Percentiles rank a stretch among this genome's conserved stretches.
Evolutionary conservation across 1,140 invertebrate genomes (phyloP).

Genomic region (Fopius arisanus): DNA sequence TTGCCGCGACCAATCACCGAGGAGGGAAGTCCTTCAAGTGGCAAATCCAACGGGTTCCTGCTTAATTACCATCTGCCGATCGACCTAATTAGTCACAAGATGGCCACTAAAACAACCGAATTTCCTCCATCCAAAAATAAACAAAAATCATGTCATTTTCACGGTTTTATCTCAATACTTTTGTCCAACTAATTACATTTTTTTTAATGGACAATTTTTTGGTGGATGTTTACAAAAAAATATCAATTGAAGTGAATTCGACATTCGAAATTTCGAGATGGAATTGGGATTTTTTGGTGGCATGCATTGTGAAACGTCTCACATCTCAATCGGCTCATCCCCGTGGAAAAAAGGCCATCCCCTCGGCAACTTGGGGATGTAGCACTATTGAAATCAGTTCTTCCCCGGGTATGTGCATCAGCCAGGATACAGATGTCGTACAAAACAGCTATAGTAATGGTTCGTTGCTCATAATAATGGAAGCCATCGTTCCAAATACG

Average conservation of each 20-base stretch:
- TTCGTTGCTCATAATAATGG: conserved; percentile 25
- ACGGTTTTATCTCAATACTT: too few relatives aligned
- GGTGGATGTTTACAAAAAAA: too few relatives aligned
- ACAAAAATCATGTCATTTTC: too few relatives aligned
- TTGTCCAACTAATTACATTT: too few relatives aligned
- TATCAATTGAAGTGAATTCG: too few relatives aligned
- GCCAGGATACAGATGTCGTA: conserved; percentile 53
- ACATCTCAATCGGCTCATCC: not conserved
- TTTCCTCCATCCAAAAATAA: too few relatives aligned
- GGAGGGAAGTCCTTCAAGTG: conserved; percentile 54
- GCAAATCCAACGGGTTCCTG: conserved; percentile 50
- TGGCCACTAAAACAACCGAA: not conserved
- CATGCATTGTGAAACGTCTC: not conserved
- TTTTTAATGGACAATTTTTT: too few relatives aligned
- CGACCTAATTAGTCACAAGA: not conserved
- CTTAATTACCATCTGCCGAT: conserved; percentile 18
- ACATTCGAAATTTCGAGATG: too few relatives aligned
- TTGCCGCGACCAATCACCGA: conserved; percentile 50
- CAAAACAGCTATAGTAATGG: conserved; percentile 50
- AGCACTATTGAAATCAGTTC: conserved; percentile 38
- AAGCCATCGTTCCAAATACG: conserved; percentile 35
- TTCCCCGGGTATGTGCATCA: not conserved
- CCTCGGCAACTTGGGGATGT: not conserved
- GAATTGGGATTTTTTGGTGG: too few relatives aligned
- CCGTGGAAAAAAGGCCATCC: not conserved